Conservation (phyloP, 2,113 vertebrate species). For the Oreocharis arfaki region DNA sequence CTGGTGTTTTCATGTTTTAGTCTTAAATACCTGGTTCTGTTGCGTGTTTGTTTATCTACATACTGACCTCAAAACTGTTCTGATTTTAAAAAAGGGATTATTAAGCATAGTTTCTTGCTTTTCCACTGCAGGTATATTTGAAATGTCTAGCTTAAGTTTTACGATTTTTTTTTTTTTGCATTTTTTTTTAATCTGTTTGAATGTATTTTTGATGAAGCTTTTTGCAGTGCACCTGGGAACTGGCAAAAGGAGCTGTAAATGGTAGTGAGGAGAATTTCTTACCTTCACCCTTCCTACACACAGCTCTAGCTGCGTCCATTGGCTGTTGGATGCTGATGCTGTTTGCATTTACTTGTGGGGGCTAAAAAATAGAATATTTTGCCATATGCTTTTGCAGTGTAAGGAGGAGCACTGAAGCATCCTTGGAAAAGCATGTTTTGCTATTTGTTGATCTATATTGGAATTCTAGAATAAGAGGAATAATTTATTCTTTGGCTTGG, state of each 20-base stretch:
- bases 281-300: background rate
- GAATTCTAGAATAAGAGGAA: background rate
- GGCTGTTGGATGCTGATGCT: background rate
- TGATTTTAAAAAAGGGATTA: background rate
- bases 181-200: background rate
- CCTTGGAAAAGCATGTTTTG: background rate
- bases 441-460: background rate
- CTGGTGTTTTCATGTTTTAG: background rate
- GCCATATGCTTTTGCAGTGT: background rate
- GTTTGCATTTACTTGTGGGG: background rate
- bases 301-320: background rate
- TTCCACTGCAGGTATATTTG: background rate
- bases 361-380: background rate
- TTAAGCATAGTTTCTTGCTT: fast-evolving
- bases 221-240: background rate
- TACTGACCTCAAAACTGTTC: background rate
- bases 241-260: background rate
- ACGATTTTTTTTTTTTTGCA: fast-evolving
- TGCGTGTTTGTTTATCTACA: background rate
- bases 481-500: background rate
- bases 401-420: background rate
- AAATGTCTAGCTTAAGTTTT: background rate
- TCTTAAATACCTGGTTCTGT: background rate
- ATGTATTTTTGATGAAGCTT: background rate
- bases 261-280: background rate